Evolutionary conservation across 1,140 invertebrate species (phyloP), one percentile per base, ranked within the genome.

Genomic region (Euglossa dilemma): DNA sequence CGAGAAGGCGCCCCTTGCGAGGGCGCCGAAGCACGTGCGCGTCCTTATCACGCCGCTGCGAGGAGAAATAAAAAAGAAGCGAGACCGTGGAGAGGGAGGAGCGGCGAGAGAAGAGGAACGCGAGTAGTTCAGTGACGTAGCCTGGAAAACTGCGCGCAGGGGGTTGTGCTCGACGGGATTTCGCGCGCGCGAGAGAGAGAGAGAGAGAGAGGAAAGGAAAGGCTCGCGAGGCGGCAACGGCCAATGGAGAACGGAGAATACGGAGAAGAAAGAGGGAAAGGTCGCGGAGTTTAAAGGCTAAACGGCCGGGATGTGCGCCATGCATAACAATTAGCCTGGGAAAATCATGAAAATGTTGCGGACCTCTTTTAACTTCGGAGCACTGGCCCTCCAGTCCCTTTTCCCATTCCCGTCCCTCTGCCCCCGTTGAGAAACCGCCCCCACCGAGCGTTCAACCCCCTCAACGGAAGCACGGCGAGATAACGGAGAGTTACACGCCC

Each of bases 241-340:
- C 14, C 11, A 54, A 16, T 6, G 6, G 14, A 23, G 23, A n/a
- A n/a, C 59, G 59, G 76, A 83, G 69, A 57, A 43, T 61, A 43
- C 66, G 71, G 80, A 56, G 83, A 82, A 78, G 78, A 63, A 66
- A 66, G 78, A 56, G 80, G 25, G 69, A 71, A 67, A 78, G 85
- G 84, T 77, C 78, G 64, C 69, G 71, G 89, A 92, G 88, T 92
- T 93, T 92, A 92, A 92, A 92, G 91, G 90, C 90, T 92, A 92
- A 93, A 91, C 88, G 89, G 86, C 78, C 82, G 89, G 91, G 92
- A 93, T 91, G 90, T 91, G 89, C 92, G 92, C 92, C 92, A 92
- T 94, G 93, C 93, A 94, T 94, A 94, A 94, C 92, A 94, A 94
- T 94, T 94, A 94, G 92, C 93, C 87, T 90, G 91, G 90, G 92